Conservation (phyloP, 1,140 invertebrate species). For the Aphelenchoides fujianensis region DNA sequence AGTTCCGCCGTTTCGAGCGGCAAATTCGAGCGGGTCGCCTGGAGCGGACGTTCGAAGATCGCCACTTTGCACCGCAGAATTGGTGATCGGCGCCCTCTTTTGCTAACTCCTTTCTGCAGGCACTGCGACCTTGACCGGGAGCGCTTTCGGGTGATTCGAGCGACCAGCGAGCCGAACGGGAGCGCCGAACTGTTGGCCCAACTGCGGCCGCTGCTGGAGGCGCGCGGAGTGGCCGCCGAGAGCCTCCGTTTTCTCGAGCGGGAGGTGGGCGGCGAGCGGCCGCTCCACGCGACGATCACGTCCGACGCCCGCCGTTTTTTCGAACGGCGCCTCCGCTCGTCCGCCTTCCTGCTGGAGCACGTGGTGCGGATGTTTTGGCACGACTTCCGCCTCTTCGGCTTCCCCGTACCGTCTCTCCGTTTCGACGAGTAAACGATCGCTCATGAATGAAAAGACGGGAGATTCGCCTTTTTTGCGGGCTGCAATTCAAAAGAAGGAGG, state of each 20-base stretch:
- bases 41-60: background rate
- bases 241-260: background rate
- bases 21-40: background rate
- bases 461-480: no score
- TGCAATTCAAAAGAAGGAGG: no score
- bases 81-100: background rate
- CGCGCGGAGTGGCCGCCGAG: background rate
- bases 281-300: constrained; percentile 30
- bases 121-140: background rate
- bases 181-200: background rate
- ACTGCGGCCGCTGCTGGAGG: background rate
- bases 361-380: constrained; percentile 44
- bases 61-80: constrained; percentile 9
- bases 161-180: background rate
- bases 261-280: background rate
- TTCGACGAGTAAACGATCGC: no score
- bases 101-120: background rate
- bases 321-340: constrained; percentile 34
- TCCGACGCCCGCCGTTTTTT: constrained; percentile 38
- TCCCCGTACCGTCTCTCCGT: constrained; percentile 33
- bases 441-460: no score
- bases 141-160: background rate
- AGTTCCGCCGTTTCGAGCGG: background rate
- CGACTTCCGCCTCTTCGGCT: constrained; percentile 43
- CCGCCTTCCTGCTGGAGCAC: constrained; percentile 43